Percentiles rank a stretch among this genome's conserved stretches.
These are phyloP conservation scores for Ormyrus thymus DNA, from an alignment of 2,888 invertebrate species.

Conservation along the genomic window DNA sequence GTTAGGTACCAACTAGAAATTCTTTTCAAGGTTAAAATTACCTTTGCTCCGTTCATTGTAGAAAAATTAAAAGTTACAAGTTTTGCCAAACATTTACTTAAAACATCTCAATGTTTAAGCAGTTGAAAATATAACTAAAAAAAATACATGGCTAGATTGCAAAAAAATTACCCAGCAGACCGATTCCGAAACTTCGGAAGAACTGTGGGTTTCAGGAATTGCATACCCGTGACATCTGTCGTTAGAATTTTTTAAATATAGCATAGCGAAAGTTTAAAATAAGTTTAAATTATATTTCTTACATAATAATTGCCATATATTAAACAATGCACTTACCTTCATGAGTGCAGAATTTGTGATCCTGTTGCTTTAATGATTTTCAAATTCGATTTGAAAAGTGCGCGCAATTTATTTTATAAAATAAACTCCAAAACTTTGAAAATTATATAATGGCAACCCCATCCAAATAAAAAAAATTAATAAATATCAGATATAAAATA, in stretches of 20 bases:
- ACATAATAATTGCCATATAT: neutral
- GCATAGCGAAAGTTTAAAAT: neutral
- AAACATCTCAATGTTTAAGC: slow-evolving; percentile 25
- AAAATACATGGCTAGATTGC: slow-evolving; percentile 24
- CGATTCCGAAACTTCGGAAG: slow-evolving; percentile 24
- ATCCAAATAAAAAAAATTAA: slow-evolving; percentile 9
- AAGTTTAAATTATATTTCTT: neutral
- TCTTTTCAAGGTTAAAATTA: slow-evolving; percentile 37
- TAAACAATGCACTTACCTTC: slow-evolving; percentile 27
- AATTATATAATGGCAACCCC: neutral
- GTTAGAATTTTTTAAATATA: slow-evolving; percentile 12
- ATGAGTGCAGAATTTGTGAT: neutral
- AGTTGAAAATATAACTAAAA: slow-evolving; percentile 18
- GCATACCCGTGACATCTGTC: slow-evolving; percentile 41
- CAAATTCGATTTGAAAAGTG: neutral
- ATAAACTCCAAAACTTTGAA: slow-evolving; percentile 25
- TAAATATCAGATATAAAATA: neutral
- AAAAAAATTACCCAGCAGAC: slow-evolving; percentile 7
- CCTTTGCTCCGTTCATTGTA: slow-evolving; percentile 49
- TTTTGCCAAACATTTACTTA: slow-evolving; percentile 1
- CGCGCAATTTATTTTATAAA: neutral
- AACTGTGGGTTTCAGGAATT: slow-evolving; percentile 17
- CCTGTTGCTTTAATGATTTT: neutral
- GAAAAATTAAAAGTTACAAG: slow-evolving; percentile 7
- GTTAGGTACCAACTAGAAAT: neutral